These are phyloP conservation scores for Monomorium pharaonis DNA, from an alignment of 1,140 invertebrate genomes.

Conservation along the genomic window DNA sequence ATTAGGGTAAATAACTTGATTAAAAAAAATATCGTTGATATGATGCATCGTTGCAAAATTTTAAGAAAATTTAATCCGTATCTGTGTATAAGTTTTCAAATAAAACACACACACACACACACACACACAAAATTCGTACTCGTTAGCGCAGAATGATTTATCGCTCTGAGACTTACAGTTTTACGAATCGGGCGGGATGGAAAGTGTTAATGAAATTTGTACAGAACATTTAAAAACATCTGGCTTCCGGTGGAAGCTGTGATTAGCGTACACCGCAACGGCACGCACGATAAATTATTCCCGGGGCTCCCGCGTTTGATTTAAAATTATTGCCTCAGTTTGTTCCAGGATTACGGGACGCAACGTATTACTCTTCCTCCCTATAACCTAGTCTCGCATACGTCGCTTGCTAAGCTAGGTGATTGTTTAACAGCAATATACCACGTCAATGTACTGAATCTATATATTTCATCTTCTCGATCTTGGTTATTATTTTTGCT, in stretches of 20 bases:
- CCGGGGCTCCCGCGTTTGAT: conserved; percentile 72
- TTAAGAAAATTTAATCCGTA: conserved; percentile 40
- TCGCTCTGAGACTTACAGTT: conserved; percentile 51
- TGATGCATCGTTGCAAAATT: conserved; percentile 10
- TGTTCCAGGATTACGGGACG: conserved; percentile 73
- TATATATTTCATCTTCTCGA: conserved; percentile 38
- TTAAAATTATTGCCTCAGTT: conserved; percentile 78
- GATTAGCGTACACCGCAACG: conserved; percentile 64
- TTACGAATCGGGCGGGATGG: conserved; percentile 44
- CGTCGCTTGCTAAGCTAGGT: conserved; percentile 55
- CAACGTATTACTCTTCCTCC: conserved; percentile 74
- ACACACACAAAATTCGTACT: not conserved
- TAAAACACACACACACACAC: not conserved
- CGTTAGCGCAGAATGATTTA: conserved; percentile 52
- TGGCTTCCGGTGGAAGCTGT: conserved; percentile 34
- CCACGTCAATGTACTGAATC: conserved; percentile 39
- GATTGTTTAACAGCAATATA: conserved; percentile 72
- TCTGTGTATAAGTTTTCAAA: not conserved
- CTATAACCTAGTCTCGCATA: conserved; percentile 26
- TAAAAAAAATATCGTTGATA: not conserved
- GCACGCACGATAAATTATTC: conserved; percentile 75
- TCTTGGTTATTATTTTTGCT: conserved; percentile 21
- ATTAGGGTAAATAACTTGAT: conserved; percentile 11
- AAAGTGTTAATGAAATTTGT: conserved; percentile 71
- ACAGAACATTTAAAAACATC: conserved; percentile 66